These are phyloP conservation scores for Pyrocoelia pectoralis DNA, from an alignment of 2,888 invertebrate genomes.

Conservation along the genomic window DNA sequence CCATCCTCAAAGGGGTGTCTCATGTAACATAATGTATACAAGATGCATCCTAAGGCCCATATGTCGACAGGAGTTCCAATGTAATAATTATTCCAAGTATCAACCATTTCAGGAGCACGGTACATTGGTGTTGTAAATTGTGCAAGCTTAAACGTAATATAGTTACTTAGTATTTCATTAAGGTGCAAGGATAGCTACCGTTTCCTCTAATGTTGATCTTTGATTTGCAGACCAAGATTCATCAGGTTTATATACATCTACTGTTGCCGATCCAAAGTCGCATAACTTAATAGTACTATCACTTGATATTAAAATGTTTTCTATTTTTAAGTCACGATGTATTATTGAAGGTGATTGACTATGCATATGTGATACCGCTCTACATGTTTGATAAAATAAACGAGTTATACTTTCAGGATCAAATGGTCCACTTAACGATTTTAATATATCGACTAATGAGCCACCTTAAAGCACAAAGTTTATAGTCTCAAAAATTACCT, in stretches of 20 bases:
- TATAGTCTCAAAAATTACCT: background rate
- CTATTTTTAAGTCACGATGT: conserved; percentile 95
- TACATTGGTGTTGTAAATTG: conserved; percentile 93
- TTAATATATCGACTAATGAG: conserved; percentile 72
- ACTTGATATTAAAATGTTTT: conserved; percentile 89
- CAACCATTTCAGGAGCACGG: conserved; percentile 97
- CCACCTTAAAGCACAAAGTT: conserved; percentile 60
- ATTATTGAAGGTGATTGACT: conserved; percentile 88
- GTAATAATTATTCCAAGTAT: conserved; percentile 95
- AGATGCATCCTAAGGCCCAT: conserved; percentile 97
- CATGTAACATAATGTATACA: conserved; percentile 91
- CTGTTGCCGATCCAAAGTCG: conserved; percentile 97
- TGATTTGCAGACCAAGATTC: conserved; percentile 92
- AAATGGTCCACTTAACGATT: conserved; percentile 67
- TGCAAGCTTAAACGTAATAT: conserved; percentile 64
- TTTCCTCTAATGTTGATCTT: conserved; percentile 91
- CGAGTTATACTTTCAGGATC: conserved; percentile 76
- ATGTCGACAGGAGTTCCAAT: conserved; percentile 92
- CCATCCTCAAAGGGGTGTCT: conserved; percentile 97
- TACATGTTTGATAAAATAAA: conserved; percentile 91
- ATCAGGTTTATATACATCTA: conserved; percentile 82
- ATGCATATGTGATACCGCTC: conserved; percentile 94
- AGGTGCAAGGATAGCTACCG: too few relatives aligned
- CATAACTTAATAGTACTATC: conserved; percentile 92
- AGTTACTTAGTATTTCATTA: background rate